A percentile compares a stretch with the other conserved stretches of the same genome.
phyloP scores from a whole-genome alignment of 2,797 vertebrate species.

The Tauraco hartlaubi region DNA sequence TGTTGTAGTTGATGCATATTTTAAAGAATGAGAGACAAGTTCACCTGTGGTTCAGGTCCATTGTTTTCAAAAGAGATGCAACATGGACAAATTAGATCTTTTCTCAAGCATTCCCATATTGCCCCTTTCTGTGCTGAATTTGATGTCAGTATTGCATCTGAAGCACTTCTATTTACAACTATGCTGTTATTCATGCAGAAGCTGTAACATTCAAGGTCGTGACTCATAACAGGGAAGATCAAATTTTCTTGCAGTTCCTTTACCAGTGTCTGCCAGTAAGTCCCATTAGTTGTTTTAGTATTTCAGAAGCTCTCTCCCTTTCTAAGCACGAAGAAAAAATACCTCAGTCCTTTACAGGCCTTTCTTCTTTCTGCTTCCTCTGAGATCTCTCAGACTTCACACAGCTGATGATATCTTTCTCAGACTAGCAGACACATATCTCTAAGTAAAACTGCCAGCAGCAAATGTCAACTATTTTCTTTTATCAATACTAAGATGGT shows the following conservation, averaged over 20 bases:
- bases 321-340: conserved; percentile 1
- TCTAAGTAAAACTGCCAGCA: conserved; percentile 78
- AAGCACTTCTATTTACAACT: not conserved
- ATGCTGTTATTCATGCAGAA: not conserved
- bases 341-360: conserved; percentile 13
- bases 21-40: not conserved
- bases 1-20: not conserved
- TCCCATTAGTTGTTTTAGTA: conserved; percentile 35
- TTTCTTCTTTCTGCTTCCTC: conserved; percentile 61
- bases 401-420: conserved; percentile 69
- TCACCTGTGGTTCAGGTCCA: not conserved
- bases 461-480: conserved; percentile 79
- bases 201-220: conserved; percentile 4
- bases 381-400: conserved; percentile 74
- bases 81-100: not conserved
- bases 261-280: conserved; percentile 28
- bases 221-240: not conserved
- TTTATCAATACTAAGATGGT: conserved; percentile 75
- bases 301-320: conserved; percentile 34
- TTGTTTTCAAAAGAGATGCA: not conserved
- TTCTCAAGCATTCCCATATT: not conserved
- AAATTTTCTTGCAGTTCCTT: conserved; percentile 37
- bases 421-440: conserved; percentile 74
- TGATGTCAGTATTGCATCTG: not conserved
- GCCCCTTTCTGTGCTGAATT: not conserved